phyloP scores from a whole-genome alignment of 2,113 vertebrate species.

The Capreolus pygargus region DNA sequence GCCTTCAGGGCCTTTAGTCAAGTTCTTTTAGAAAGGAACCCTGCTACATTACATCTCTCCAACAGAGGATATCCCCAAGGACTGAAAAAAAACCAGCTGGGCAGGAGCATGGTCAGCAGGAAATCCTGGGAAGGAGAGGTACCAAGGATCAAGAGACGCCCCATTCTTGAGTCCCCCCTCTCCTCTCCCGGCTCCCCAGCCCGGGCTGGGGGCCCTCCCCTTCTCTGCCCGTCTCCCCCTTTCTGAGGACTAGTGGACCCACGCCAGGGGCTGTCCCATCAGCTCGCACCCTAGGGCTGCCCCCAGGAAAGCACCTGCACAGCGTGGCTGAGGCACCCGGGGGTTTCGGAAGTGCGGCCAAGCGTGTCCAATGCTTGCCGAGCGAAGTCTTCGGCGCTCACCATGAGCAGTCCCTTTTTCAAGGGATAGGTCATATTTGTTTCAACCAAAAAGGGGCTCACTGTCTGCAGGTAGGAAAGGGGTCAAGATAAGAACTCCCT shows the following conservation, averaged over 20 bases:
- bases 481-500: neutral
- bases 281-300: neutral
- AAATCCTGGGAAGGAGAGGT: neutral
- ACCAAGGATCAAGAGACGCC: neutral
- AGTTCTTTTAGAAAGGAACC: neutral
- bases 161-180: neutral
- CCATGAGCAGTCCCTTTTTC: conserved; percentile 50
- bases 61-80: neutral
- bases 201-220: neutral
- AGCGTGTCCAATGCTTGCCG: conserved; percentile 84
- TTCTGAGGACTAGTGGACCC: neutral
- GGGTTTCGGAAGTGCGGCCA: conserved; percentile 79
- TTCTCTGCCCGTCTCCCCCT: neutral
- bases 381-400: conserved; percentile 73
- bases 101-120: neutral
- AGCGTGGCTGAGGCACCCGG: conserved; percentile 81
- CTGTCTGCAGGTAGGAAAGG: conserved; percentile 73
- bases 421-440: conserved; percentile 80
- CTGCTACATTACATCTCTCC: neutral
- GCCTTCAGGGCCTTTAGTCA: neutral
- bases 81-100: neutral
- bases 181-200: neutral
- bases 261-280: neutral
- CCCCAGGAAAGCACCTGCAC: conserved; percentile 78
- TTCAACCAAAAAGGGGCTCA: conserved; percentile 80